Evolutionary conservation across 2,888 invertebrate species (phyloP), one percentile per base, ranked within the genome.

Genomic region (Lithophane socia): DNA sequence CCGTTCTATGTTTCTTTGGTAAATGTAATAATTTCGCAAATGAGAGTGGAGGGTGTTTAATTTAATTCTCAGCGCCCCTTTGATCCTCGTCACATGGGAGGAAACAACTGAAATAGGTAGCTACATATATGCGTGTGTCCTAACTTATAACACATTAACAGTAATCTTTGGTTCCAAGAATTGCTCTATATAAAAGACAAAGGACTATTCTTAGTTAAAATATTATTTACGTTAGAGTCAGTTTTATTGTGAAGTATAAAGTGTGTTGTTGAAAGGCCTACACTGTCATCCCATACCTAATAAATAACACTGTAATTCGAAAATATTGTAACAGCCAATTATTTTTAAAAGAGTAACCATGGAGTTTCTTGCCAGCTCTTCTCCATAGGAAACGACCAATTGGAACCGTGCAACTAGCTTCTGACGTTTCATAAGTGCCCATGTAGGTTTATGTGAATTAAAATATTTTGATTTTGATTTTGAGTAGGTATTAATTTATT

Each of bases 1-100:
- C 72, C 60, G 37, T 29, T 75, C 60, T 64, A 37, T 65, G 71
- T 81, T 80, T 83, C 74, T 80, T 82, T 79, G 12, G 52, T 54
- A 64, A 76, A 85, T 77, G 74, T 79, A 84, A 87, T 85, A 76
- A 82, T 82, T 77, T 64, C 69, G 67, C 73, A 80, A 87, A 80
- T 83, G 77, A 79, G 77, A 60, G 64, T 61, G 52, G 52, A 76
- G 68, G 67, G 78, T 74, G 73, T 83, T 74, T 88, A 81, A 87
- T 85, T 88, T 66, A 85, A 88, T 83, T 87, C 74, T 70, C 64
- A 54, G 76, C 73, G 71, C 61, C 67, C 70, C 69, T 87, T 86
- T 77, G 77, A 76, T 78, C 79, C 71, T 74, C 69, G 69, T 73
- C 74, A 78, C 77, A 72, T 60, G 44, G 44, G 42, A 56, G 60